phyloP scores from a whole-genome alignment of 2,113 vertebrate species.

The Lamprologus tigripictilis region DNA sequence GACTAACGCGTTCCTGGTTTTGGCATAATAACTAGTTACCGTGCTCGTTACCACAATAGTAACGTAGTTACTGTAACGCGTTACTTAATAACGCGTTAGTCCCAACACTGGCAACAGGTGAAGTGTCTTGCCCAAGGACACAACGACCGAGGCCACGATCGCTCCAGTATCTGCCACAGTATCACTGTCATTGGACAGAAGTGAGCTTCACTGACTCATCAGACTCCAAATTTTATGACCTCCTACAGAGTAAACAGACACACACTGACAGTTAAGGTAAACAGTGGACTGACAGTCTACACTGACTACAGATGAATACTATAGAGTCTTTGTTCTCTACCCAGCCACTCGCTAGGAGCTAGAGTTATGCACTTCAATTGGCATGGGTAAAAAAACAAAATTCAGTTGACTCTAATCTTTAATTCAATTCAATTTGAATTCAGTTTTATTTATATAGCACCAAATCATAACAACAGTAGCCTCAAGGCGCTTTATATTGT shows the following conservation, averaged over 20 bases:
- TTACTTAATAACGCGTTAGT: too few relatives aligned
- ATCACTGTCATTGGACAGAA: neutral
- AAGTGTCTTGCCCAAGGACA: neutral
- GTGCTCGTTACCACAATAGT: too few relatives aligned
- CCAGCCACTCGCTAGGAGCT: neutral
- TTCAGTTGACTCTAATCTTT: neutral
- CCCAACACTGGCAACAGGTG: too few relatives aligned
- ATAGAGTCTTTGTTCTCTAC: neutral
- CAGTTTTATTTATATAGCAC: neutral
- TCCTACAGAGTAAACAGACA: neutral
- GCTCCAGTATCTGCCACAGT: neutral
- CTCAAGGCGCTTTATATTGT: neutral
- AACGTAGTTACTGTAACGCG: too few relatives aligned
- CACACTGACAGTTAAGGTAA: neutral
- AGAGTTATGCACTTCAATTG: neutral
- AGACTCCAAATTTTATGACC: neutral
- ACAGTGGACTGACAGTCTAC: neutral
- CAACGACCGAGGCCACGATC: fast-evolving
- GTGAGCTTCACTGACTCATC: neutral
- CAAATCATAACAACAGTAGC: neutral
- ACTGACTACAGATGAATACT: neutral
- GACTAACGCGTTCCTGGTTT: too few relatives aligned
- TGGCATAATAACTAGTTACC: too few relatives aligned
- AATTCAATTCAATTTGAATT: neutral
- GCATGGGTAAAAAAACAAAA: neutral